These are phyloP conservation scores for Napeogenes inachia DNA, from an alignment of 2,888 invertebrate species.

Conservation along the genomic window DNA sequence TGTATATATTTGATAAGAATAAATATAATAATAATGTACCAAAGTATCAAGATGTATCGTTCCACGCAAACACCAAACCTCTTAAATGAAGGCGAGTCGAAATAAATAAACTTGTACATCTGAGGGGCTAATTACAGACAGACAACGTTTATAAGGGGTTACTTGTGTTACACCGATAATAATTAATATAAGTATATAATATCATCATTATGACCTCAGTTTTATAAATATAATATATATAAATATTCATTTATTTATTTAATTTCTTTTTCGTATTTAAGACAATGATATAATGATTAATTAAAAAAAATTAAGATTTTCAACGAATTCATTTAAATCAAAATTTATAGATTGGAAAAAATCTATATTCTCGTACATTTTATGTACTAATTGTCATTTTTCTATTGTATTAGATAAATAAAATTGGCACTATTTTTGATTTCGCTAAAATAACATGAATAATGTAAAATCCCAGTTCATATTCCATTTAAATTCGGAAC, in stretches of 20 bases:
- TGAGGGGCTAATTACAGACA: slow-evolving; percentile 57
- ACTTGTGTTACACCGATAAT: background rate
- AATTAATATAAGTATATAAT: slow-evolving; percentile 3
- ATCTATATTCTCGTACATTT: too few species aligned
- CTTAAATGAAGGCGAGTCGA: slow-evolving; percentile 63
- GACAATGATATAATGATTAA: too few species aligned
- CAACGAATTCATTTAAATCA: too few species aligned
- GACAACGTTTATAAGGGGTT: slow-evolving; percentile 1
- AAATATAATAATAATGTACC: slow-evolving; percentile 3
- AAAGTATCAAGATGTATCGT: slow-evolving; percentile 47
- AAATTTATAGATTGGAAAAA: too few species aligned
- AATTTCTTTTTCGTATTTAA: too few species aligned
- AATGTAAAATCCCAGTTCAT: slow-evolving; percentile 3
- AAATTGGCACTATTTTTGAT: too few species aligned
- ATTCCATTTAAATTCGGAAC: slow-evolving; percentile 11
- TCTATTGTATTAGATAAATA: too few species aligned
- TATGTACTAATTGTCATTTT: too few species aligned
- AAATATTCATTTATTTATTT: too few species aligned
- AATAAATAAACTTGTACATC: slow-evolving; percentile 67
- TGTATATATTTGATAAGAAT: background rate
- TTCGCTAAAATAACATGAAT: background rate
- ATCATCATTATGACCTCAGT: background rate
- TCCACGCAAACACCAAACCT: slow-evolving; percentile 39
- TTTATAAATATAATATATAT: too few species aligned
- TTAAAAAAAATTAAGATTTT: too few species aligned